Conservation (phyloP, 2,797 vertebrate species). For the Thaleichthys pacificus region DNA sequence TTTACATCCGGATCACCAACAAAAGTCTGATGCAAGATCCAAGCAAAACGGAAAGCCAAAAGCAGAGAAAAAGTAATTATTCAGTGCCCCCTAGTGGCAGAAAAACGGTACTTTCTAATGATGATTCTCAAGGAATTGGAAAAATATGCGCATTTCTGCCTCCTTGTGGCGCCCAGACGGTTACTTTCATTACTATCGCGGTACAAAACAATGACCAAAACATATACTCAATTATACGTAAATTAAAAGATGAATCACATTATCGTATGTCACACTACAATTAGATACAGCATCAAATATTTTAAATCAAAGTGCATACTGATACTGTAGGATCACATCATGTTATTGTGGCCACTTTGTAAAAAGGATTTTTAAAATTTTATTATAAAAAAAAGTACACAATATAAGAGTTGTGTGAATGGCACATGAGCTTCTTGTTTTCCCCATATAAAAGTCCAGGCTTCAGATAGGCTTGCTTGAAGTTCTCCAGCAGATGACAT, state of each 20-base stretch:
- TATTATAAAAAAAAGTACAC: no score
- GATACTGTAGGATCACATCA: not conserved
- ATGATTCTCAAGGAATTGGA: not conserved
- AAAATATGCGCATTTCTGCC: not conserved
- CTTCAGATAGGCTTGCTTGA: no score
- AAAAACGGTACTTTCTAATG: not conserved
- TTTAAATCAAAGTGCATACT: not conserved
- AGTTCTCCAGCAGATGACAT: no score
- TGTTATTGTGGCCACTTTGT: not conserved
- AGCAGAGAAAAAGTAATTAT: not conserved
- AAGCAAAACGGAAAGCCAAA: not conserved
- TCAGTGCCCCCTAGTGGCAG: slow-evolving; percentile 11
- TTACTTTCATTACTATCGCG: slow-evolving; percentile 2
- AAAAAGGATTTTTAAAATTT: not conserved
- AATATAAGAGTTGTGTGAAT: no score
- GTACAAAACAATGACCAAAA: not conserved
- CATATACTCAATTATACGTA: not conserved
- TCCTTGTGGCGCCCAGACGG: not conserved
- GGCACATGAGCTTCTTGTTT: no score
- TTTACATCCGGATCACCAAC: slow-evolving; percentile 56
- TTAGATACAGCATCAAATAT: not conserved
- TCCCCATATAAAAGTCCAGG: no score
- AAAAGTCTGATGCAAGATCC: slow-evolving; percentile 61
- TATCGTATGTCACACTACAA: no score
- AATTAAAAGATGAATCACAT: not conserved